Base-by-base conservation (phyloP, 92 coral and sea anemone species). In the Palythoa heliodiscus region DNA sequence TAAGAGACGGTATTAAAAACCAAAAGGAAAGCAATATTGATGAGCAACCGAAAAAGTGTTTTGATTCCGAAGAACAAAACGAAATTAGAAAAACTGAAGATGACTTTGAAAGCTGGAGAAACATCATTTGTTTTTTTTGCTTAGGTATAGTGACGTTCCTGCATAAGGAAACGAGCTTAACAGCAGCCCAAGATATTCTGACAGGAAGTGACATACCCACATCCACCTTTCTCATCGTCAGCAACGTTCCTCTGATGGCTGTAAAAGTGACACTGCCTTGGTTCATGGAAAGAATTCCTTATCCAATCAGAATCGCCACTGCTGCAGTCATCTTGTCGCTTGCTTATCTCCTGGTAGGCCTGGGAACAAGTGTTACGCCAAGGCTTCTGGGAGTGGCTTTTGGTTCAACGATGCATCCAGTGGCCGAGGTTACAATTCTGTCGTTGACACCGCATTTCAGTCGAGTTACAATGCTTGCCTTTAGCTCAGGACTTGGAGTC, bases 141-240 rank as follows among this genome's bases (percentile, higher is more conserved):
- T 47, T 80, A 4, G 84, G 84, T 2, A 8, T 80, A 39, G n/a
- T 80, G 3, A n/a, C 61, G 13, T 64, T 43, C 74, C 58, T 80
- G 25, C 84, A 80, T 70, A 64, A 43, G 12, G 84, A 80, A 66
- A 39, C 73, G 14, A 52, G 73, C 23, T 39, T 80, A 22, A 68
- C 73, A 47, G 84, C 84, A 47, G 63, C 84, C 47, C 84, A 80
- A 13, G 84, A 80, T 48, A 80, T 80, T 9, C 54, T 80, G 8
- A 50, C 73, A 1, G 84, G 84, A 80, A 80, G 84, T 80, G 84
- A 66, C 24, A 14, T 80, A 7, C 73, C 84, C 0, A 80, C 84
- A 15, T 80, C 84, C 1, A 47, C 60, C 13, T 43, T 80, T 19
- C 84, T 80, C 35, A 50, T 80, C 17, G 84, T 68, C 72, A 43